Evolutionary conservation across 2,888 invertebrate species (phyloP), one percentile per base, ranked within the genome.

Genomic region (Epirrita christyi): DNA sequence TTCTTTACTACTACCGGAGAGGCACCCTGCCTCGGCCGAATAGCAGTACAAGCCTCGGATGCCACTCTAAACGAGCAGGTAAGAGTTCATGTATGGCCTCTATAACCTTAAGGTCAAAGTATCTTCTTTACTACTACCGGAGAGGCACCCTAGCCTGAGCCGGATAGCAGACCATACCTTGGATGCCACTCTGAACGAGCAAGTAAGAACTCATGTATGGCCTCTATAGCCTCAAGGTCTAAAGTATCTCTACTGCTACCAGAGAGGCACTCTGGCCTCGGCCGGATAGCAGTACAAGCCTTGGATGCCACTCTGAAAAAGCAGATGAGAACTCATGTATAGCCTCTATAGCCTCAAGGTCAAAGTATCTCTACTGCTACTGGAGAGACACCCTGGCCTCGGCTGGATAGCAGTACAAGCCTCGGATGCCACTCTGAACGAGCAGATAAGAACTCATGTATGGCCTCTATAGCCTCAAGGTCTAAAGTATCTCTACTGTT

Each of bases 31-130:
- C 21, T 21, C 2, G 21, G 21, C 21, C 21, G 21, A 4, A 21
- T 21, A 21, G 21, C 21, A 21, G 21, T 21, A 4, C 21, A 3
- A 4, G 21, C 21, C 21, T 4, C 21, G 21, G 21, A 21, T 21
- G 21, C 2, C 21, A 21, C 21, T 21, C 21, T 21, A 4, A 21
- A 21, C 21, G 21, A 21, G 21, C 21, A 2, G 21, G 21, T 21
- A 21, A 21, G 2, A 21, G 2, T 21, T 21, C 21, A 21, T 21
- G 21, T 4, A 21, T 8, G 95, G 96, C 0, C 80, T 97, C 0
- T 94, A 96, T 71, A 82, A 95, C 7, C 83, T 97, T 0, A 96
- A 95, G 69, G 97, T 97, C 85, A 95, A 96, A 11, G 93, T 97
- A 2, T 93, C 95, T 43, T 93, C 95, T 0, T 93, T 96, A 38